phyloP scores from a whole-genome alignment of 2,797 vertebrate genomes.

The Pteropus rufus region DNA sequence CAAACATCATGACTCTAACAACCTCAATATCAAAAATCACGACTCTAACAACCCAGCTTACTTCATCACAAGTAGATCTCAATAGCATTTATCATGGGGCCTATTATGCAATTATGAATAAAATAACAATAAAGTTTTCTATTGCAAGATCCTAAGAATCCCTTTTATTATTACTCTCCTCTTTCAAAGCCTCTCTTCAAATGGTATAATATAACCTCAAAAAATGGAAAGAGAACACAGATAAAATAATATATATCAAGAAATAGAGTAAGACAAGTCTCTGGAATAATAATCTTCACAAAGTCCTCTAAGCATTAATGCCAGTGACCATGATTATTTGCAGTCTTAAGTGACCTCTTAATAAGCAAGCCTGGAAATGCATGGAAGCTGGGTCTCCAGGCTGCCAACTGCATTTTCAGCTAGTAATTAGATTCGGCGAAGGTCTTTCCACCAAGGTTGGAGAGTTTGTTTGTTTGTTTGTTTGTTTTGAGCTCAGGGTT shows the following conservation, averaged over 20 bases:
- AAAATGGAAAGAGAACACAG: background rate
- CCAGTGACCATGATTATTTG: slow-evolving; percentile 50
- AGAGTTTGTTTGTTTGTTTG: background rate
- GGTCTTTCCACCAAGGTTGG: background rate
- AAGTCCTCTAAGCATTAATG: slow-evolving; percentile 11
- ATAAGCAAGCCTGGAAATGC: slow-evolving; percentile 45
- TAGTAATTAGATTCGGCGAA: background rate
- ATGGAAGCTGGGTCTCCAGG: background rate
- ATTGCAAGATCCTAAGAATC: background rate
- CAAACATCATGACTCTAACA: background rate
- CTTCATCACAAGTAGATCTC: background rate
- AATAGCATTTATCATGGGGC: background rate
- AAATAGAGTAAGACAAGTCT: slow-evolving; percentile 36
- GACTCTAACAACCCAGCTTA: background rate
- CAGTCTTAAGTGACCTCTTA: slow-evolving; percentile 50
- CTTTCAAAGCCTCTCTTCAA: slow-evolving; percentile 27
- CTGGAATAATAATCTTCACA: slow-evolving; percentile 30
- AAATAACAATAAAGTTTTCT: slow-evolving; percentile 38
- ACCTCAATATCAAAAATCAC: background rate
- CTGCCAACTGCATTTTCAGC: background rate
- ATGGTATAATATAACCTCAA: background rate
- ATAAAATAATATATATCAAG: slow-evolving; percentile 41
- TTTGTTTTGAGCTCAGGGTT: background rate
- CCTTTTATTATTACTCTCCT: slow-evolving; percentile 1
- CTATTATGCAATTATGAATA: slow-evolving; percentile 1